These are phyloP conservation scores for Acanthurus lineatus DNA, from an alignment of 2,797 vertebrate genomes.

Conservation along the genomic window DNA sequence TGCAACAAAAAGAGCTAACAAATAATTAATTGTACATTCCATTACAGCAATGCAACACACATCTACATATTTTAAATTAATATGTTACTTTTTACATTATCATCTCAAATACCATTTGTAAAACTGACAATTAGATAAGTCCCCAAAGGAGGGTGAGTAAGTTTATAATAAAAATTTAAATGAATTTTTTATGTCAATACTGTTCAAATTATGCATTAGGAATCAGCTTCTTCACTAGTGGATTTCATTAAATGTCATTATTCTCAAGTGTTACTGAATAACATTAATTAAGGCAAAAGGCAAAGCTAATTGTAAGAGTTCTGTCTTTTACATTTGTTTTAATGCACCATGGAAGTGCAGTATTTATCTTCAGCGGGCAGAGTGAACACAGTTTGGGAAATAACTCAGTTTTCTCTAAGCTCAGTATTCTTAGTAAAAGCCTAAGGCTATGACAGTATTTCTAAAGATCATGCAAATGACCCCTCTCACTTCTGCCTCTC, in stretches of 20 bases:
- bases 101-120: slow-evolving; percentile 11
- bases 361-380: slow-evolving; percentile 70
- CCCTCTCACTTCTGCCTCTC: slow-evolving; percentile 41
- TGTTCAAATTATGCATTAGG: slow-evolving; percentile 61
- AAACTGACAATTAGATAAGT: slow-evolving; percentile 29
- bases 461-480: slow-evolving; percentile 72
- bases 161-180: slow-evolving; percentile 43
- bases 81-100: slow-evolving; percentile 6
- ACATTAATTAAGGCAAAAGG: slow-evolving; percentile 66
- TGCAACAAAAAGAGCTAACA: slow-evolving; percentile 5
- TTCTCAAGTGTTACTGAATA: slow-evolving; percentile 62
- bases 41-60: neutral
- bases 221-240: slow-evolving; percentile 53
- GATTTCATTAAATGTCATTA: slow-evolving; percentile 67
- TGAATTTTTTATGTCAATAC: slow-evolving; percentile 61
- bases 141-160: slow-evolving; percentile 7
- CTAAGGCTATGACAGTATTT: slow-evolving; percentile 59
- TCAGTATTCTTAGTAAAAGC: slow-evolving; percentile 52
- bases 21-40: slow-evolving; percentile 8
- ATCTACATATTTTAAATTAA: slow-evolving; percentile 5
- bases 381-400: slow-evolving; percentile 43
- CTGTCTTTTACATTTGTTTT: slow-evolving; percentile 42
- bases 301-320: slow-evolving; percentile 59
- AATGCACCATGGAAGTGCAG: slow-evolving; percentile 59
- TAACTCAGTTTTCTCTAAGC: slow-evolving; percentile 42